Percentiles rank a stretch among this genome's conserved stretches.
Conservation (phyloP, 2,113 vertebrate genomes). For the Larimichthys crocea region DNA sequence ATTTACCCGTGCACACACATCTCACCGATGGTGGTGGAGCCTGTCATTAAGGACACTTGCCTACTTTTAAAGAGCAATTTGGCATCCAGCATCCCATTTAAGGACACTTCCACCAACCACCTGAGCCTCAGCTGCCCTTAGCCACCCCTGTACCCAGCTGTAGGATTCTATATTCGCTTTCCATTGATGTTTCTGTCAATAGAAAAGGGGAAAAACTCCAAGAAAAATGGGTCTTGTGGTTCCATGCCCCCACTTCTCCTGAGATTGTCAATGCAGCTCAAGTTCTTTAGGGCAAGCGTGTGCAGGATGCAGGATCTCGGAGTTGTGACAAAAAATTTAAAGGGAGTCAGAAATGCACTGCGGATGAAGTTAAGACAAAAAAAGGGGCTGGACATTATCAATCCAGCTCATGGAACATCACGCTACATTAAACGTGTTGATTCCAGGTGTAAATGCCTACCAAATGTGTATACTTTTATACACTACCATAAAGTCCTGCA, state of each 20-base stretch:
- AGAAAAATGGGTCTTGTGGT: neutral
- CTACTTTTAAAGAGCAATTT: slow-evolving; percentile 13
- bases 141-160: neutral
- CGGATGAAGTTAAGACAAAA: neutral
- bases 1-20: neutral
- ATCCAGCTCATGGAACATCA: neutral
- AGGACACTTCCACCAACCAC: neutral
- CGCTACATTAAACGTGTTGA: neutral
- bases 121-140: neutral
- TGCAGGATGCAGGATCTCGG: neutral
- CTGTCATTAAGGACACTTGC: neutral
- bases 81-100: neutral
- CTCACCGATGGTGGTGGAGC: neutral
- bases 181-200: neutral
- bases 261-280: neutral
- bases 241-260: neutral
- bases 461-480: slow-evolving; percentile 1
- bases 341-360: neutral
- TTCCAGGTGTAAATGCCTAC: slow-evolving; percentile 15
- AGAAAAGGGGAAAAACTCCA: neutral
- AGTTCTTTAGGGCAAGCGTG: neutral
- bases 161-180: neutral
- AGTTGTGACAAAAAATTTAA: neutral
- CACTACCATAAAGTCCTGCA: slow-evolving; percentile 4
- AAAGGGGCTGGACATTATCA: neutral